Base-by-base conservation (phyloP, 64 coral and sea anemone genomes). In the Porites lutea region DNA sequence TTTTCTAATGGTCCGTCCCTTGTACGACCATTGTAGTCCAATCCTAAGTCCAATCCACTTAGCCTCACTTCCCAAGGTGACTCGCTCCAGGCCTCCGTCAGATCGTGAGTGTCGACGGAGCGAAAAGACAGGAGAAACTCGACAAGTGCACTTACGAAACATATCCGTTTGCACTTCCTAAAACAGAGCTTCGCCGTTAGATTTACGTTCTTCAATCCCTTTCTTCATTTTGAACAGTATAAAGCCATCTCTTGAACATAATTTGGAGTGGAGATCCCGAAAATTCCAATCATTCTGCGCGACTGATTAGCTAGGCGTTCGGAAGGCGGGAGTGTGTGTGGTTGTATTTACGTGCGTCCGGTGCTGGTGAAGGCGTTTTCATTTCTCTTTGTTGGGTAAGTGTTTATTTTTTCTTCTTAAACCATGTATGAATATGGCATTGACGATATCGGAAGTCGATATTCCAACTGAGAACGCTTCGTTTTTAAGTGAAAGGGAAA, bases 291-390 rank as follows among this genome's bases (percentile, higher is more conserved):
- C 27, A 37, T 68, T 51, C 47, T 68, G 48, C 52, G 49, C 73
- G 46, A 76, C 12, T 76, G 11, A 76, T 37, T 37, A 7, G 46
- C 2, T 16, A 18, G 66, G n/a, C 19, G 27, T 57, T 18, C 66
- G 66, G 66, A 70, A 70, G 66, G n/a, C 54, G 54, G 54, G 54
- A 9, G 54, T 57, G 54, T 57, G 3, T 37, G 0, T 37, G 27
- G 27, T 37, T 37, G 27, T 37, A n/a, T 21, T 21, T 70, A 70
- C 81, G 81, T 68, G 81, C 52, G 52, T 84, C 81, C 81, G 63
- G 81, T 69, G 27, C 5, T 12, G 13, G 11, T 37, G 27, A 47
- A 76, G 48, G 43, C 73, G 73, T 76, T 45, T 19, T 75, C 47
- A 15, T 18, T 22, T n/a, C 19, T 8, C 16, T n/a, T 14, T 19